Evolutionary conservation across 1,140 invertebrate species (phyloP), one percentile per base, ranked within the genome.

Genomic region (Marisa cornuarietis): DNA sequence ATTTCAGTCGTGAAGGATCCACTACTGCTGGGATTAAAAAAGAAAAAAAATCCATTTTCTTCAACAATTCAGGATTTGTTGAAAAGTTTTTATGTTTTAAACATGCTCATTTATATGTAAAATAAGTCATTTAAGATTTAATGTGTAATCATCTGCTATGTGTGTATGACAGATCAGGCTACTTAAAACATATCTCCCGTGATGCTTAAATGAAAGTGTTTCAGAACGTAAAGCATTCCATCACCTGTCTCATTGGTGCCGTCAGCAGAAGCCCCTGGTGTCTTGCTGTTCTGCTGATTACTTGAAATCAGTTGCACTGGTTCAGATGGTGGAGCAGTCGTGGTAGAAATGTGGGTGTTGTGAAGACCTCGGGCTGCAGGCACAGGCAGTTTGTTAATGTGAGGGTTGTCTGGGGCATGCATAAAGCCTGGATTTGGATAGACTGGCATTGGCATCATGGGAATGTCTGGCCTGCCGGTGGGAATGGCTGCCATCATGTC

Each of bases 1-100:
- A 69, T 65, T 77, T 77, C 16, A 77, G 63, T 4, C 76, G 63
- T 31, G 18, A 42, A 3, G 76, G 76, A 63, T 77, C 76, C 76
- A 77, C 76, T 20, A 49, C 74, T 76, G 74, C 24, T 58, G 54
- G 11, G 11, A 58, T 14, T 9, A 54, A 54, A 54, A n/a, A n/a
- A 42, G 3, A 42, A 42, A 42, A 42, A 42, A 42, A 6, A 0
- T 42, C 6, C 31, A 42, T 42, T 42, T 42, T 42, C 31, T 42
- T 42, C 6, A 4, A 42, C 31, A 42, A 42, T 42, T 4, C 2
- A 42, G 31, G 6, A 42, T 42, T 2, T 42, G 31, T 42, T 42
- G 31, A 42, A 2, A 42, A 42, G 31, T 42, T 4, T 42, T 2
- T 42, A 42, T 6, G 6, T 42, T 42, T 42, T 42, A 42, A 42